Percentiles rank a stretch among this genome's conserved stretches.
Conservation (phyloP, 1,140 invertebrate species). For the Drosophila parabipectinata region DNA sequence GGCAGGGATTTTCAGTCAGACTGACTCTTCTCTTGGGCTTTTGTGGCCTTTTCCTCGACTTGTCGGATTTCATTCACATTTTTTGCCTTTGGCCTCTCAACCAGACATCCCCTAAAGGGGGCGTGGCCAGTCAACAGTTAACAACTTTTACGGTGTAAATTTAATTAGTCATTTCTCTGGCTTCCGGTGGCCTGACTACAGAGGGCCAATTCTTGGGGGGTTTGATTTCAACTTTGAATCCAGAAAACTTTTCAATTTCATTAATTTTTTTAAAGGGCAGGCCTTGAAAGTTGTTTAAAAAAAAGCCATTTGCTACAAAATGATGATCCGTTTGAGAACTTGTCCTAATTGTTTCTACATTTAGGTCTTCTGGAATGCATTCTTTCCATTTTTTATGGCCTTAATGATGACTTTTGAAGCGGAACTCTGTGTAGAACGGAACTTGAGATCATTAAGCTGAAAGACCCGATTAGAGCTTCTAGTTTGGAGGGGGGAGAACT, state of each 20-base stretch:
- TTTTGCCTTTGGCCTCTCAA: slow-evolving; percentile 43
- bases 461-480: slow-evolving; percentile 29
- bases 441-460: slow-evolving; percentile 49
- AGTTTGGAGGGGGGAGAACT: slow-evolving; percentile 17
- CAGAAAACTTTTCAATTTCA: slow-evolving; percentile 47
- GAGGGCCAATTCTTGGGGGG: slow-evolving; percentile 3
- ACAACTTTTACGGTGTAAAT: slow-evolving; percentile 78
- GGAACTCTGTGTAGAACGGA: slow-evolving; percentile 36
- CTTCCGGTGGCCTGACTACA: slow-evolving; percentile 55
- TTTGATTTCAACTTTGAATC: slow-evolving; percentile 46
- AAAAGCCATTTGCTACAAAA: too few species aligned
- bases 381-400: slow-evolving; percentile 5
- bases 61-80: slow-evolving; percentile 72
- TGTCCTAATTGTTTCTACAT: slow-evolving; percentile 5
- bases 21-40: slow-evolving; percentile 15
- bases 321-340: neutral
- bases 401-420: slow-evolving; percentile 42
- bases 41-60: slow-evolving; percentile 44
- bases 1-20: slow-evolving; percentile 50
- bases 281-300: neutral
- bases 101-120: slow-evolving; percentile 10
- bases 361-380: neutral
- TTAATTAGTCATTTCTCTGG: slow-evolving; percentile 80
- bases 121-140: slow-evolving; percentile 69
- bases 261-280: slow-evolving; percentile 28